Evolutionary conservation across 2,113 vertebrate genomes (phyloP).

Genomic region (Laticauda laticaudata): DNA sequence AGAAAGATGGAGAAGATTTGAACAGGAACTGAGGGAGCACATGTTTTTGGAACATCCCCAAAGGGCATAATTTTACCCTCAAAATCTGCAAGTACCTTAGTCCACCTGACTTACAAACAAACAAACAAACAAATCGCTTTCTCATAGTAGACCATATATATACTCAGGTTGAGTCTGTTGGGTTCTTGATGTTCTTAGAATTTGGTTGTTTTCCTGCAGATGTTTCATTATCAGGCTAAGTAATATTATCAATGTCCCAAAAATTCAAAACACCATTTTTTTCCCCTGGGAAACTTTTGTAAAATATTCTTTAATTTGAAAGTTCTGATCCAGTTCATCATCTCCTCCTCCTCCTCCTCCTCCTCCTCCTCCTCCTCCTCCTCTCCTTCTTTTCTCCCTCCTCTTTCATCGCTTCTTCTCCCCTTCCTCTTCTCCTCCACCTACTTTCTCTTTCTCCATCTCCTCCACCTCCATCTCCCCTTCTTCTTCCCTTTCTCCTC

Average conservation of each 20-base stretch:
- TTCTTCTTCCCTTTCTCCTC: too few relatives aligned
- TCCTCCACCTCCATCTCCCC: too few relatives aligned
- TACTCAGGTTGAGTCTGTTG: neutral
- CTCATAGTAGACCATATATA: neutral
- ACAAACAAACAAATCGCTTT: neutral
- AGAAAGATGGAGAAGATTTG: neutral
- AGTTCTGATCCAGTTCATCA: neutral
- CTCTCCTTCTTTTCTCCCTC: too few relatives aligned
- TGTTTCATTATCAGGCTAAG: neutral
- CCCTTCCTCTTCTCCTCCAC: too few relatives aligned
- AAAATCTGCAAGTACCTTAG: neutral
- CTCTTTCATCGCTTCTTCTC: too few relatives aligned
- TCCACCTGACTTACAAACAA: neutral
- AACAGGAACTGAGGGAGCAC: neutral
- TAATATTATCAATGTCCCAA: neutral
- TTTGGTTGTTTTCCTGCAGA: neutral
- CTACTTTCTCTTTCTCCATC: too few relatives aligned
- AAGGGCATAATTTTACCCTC: neutral
- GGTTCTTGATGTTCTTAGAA: neutral
- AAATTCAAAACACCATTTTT: neutral
- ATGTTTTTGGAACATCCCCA: neutral
- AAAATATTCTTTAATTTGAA: neutral
- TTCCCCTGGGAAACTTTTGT: too few relatives aligned
- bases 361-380: too few relatives aligned
- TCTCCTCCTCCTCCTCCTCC: neutral